Base-by-base conservation (phyloP, 30 jellyfish, hydroid and myxozoan species). In the Pseudorhiza aurosa region DNA sequence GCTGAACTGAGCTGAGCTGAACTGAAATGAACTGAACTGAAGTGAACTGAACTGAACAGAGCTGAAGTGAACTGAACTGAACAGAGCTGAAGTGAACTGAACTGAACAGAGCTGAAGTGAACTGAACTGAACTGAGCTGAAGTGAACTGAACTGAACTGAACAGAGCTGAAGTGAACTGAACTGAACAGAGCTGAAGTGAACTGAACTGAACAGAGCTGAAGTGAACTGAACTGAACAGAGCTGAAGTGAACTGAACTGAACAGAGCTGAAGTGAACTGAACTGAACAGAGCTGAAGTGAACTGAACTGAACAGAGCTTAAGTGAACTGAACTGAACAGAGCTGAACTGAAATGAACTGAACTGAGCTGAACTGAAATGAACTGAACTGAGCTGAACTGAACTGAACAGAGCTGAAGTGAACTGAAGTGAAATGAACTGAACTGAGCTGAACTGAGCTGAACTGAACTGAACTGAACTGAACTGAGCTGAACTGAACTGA, bases 401-500 rank as follows among this genome's bases (percentile, higher is more conserved):
- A 50, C 65, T 50, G 65, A 50, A 50, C 65, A 5, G 65, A 5
- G n/a, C 65, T 50, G 65, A 50, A 50, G 22, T 50, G 65, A 50
- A 50, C 65, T 50, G 65, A n/a, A 50, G 22, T 50, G 65, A n/a
- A 50, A 9, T 50, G 65, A n/a, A 50, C 22, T 50, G 65, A 50
- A 50, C 65, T 50, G 65, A 50, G n/a, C 65, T 50, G 65, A 50
- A 50, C 65, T 50, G 65, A 50, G n/a, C 65, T 50, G 65, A 50
- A 50, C 65, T 50, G 65, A 50, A 50, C 65, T 50, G 65, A 50
- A 50, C 65, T 50, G 65, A 50, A 50, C 65, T 50, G 65, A 50
- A 50, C 65, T 50, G 65, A 50, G n/a, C 65, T 50, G 65, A 5
- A 50, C 65, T 50, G 65, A 50, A 50, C 65, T 50, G 65, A 50